Evolutionary conservation across 2,888 invertebrate species (phyloP).

Genomic region (Scaptomyza caliginosa): DNA sequence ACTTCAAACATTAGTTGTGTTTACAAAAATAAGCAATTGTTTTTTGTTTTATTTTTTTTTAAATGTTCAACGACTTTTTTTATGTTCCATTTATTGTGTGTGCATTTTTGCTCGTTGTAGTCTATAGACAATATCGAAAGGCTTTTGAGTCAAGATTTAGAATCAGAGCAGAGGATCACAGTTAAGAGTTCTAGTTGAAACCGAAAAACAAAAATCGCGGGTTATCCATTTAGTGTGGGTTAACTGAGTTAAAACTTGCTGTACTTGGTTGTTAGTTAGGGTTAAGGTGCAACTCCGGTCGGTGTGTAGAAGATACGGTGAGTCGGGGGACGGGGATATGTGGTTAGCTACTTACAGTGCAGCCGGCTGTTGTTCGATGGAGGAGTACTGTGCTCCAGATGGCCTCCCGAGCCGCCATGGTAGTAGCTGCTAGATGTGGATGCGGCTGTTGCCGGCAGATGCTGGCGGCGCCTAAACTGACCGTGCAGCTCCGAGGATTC

Average conservation of each 20-base stretch:
- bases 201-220: neutral
- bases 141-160: conserved; percentile 21
- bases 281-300: conserved; percentile 40
- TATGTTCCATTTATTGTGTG: conserved; percentile 15
- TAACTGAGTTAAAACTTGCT: conserved; percentile 2
- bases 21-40: conserved; percentile 15
- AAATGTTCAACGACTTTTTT: neutral
- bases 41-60: neutral
- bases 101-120: neutral
- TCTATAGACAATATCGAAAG: conserved; percentile 6
- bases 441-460: conserved; percentile 85
- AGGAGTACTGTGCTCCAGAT: conserved; percentile 84
- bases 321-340: conserved; percentile 26
- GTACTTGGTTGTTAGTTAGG: conserved; percentile 8
- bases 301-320: conserved; percentile 31
- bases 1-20: conserved; percentile 10
- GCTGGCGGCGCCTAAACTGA: conserved; percentile 89
- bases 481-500: conserved; percentile 93
- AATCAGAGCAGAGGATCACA: conserved; percentile 17
- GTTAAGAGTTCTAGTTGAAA: conserved; percentile 8
- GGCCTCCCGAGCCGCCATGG: conserved; percentile 84
- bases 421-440: conserved; percentile 82
- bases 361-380: conserved; percentile 86
- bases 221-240: conserved; percentile 12
- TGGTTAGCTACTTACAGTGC: conserved; percentile 86